phyloP scores from a whole-genome alignment of 2,888 invertebrate genomes.

The Volucella inflata region DNA sequence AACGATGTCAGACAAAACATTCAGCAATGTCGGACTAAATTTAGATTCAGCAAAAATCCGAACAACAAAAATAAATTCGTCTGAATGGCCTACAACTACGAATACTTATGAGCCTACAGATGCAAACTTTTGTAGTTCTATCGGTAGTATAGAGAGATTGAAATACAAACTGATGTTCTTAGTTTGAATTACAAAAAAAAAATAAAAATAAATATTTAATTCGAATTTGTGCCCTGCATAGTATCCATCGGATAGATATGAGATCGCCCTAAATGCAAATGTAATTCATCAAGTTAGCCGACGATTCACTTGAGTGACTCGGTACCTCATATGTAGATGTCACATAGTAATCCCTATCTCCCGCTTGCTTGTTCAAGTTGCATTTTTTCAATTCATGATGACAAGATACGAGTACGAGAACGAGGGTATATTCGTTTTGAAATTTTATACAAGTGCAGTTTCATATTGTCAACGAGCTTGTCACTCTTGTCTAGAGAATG shows the following conservation, averaged over 20 bases:
- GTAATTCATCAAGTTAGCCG: constrained; percentile 26
- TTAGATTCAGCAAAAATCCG: constrained; percentile 51
- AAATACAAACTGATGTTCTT: background rate
- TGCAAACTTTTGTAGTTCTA: too few relatives aligned
- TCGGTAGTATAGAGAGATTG: background rate
- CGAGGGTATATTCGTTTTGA: background rate
- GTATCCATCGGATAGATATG: constrained; percentile 21
- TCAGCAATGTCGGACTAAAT: constrained; percentile 39
- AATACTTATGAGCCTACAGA: background rate
- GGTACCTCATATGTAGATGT: constrained; percentile 43
- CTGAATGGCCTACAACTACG: constrained; percentile 31
- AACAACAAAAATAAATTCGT: constrained; percentile 22
- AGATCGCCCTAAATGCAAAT: constrained; percentile 43
- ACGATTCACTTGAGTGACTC: constrained; percentile 25
- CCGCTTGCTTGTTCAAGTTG: background rate
- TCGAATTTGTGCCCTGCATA: background rate
- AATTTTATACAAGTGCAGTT: constrained; percentile 31
- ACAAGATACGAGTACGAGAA: constrained; percentile 1
- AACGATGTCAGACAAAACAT: constrained; percentile 23
- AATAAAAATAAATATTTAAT: background rate
- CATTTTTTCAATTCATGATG: constrained; percentile 18
- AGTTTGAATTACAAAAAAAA: constrained; percentile 16
- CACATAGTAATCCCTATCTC: constrained; percentile 29
- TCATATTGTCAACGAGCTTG: constrained; percentile 38
- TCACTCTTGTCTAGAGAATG: background rate